Conservation (phyloP, 2,113 vertebrate genomes). For the Nothoprocta pentlandii region DNA sequence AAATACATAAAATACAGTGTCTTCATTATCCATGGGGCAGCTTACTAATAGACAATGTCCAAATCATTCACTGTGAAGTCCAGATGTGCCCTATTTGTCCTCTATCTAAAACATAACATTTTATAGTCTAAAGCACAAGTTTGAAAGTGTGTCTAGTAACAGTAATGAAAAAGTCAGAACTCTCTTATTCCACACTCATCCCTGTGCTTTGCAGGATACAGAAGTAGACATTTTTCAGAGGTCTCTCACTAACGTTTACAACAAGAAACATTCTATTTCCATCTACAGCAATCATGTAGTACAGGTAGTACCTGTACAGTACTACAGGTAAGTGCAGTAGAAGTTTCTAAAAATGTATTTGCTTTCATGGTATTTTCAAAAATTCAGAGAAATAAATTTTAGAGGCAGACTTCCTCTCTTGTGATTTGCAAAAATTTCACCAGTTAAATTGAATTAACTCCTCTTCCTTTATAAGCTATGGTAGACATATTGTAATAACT, state of each 20-base stretch:
- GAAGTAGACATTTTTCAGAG: background rate
- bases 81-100: slow-evolving; percentile 50
- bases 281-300: background rate
- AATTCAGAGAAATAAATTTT: background rate
- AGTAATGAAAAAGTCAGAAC: background rate
- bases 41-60: background rate
- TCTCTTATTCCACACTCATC: background rate
- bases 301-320: too few relatives aligned
- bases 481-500: background rate
- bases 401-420: background rate
- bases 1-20: slow-evolving; percentile 18
- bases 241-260: background rate
- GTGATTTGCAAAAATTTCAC: background rate
- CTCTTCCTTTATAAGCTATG: background rate
- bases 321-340: background rate
- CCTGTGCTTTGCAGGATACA: background rate
- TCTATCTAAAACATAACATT: background rate
- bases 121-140: background rate
- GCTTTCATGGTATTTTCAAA: background rate
- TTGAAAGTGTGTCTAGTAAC: background rate
- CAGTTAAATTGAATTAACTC: background rate
- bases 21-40: background rate
- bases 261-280: background rate
- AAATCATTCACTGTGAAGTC: slow-evolving; percentile 35
- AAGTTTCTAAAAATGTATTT: background rate